Conservation (phyloP, 2,888 invertebrate genomes). For the Habroteleia sp. region DNA sequence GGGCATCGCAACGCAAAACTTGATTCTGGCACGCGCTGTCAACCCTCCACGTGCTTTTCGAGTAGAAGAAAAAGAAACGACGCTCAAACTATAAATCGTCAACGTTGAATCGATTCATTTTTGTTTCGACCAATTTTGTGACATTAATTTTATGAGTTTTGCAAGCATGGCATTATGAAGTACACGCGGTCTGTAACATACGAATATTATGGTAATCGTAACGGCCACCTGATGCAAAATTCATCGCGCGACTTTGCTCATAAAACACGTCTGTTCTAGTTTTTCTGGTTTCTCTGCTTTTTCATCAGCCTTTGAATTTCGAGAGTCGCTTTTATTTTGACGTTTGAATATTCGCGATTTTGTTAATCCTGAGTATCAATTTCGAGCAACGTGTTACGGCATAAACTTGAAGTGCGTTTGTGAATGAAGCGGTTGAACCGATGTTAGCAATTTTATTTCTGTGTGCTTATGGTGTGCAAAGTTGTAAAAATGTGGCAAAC, state of each 20-base stretch:
- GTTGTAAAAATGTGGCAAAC: slow-evolving; percentile 77
- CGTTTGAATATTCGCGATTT: slow-evolving; percentile 26
- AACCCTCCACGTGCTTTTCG: slow-evolving; percentile 70
- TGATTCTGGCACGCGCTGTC: slow-evolving; percentile 75
- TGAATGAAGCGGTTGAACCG: slow-evolving; percentile 3
- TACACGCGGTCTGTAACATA: slow-evolving; percentile 14
- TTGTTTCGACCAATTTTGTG: slow-evolving; percentile 19
- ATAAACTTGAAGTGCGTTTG: slow-evolving; percentile 26
- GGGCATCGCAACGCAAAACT: slow-evolving; percentile 63
- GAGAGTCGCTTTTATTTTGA: slow-evolving; percentile 4
- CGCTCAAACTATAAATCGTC: slow-evolving; percentile 43
- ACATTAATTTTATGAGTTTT: slow-evolving; percentile 20
- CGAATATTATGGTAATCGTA: slow-evolving; percentile 45
- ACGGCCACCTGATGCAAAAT: slow-evolving; percentile 41
- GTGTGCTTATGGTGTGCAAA: slow-evolving; percentile 70
- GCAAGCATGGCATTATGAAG: slow-evolving; percentile 14
- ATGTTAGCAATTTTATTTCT: background rate
- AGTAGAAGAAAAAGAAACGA: slow-evolving; percentile 12
- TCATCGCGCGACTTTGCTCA: slow-evolving; percentile 38
- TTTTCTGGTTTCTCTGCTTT: slow-evolving; percentile 23
- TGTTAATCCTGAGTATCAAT: background rate
- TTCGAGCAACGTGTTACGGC: slow-evolving; percentile 6
- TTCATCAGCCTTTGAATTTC: slow-evolving; percentile 18
- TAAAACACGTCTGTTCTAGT: slow-evolving; percentile 38
- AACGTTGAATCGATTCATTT: slow-evolving; percentile 12